Evolutionary conservation across 2,888 invertebrate species (phyloP), one percentile per base, ranked within the genome.

Genomic region (Micoletzkya japonica): DNA sequence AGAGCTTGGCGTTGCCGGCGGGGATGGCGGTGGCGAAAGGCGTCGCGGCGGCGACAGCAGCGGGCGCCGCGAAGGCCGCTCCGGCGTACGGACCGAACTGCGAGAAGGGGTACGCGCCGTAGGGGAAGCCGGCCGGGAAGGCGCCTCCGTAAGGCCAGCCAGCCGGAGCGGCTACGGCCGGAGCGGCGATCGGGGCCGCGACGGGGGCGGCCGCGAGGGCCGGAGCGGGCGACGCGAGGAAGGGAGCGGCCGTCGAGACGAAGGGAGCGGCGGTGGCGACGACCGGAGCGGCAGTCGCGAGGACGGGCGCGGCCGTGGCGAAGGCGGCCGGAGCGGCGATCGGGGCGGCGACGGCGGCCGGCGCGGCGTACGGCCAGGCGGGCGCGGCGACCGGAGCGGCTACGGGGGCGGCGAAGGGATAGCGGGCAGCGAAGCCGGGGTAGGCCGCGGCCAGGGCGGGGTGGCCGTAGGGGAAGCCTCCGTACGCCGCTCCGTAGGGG

Each of bases 81-180:
- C n/a, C n/a, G n/a, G n/a, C n/a, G n/a, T n/a, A n/a, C n/a, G n/a
- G n/a, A n/a, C n/a, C n/a, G n/a, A n/a, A n/a, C n/a, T n/a, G n/a
- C n/a, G n/a, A n/a, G n/a, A n/a, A n/a, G n/a, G n/a, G n/a, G 61
- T 30, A 61, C 1, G 59, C n/a, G 6, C 36, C 34, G 44, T 28
- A 61, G 30, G 61, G 61, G n/a, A 49, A 49, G 61, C 61, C 61
- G 61, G 37, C 61, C 2, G 61, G 61, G 61, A 61, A 61, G 30
- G 44, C 30, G 28, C 32, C n/a, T n/a, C n/a, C n/a, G n/a, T n/a
- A n/a, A n/a, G n/a, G n/a, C n/a, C n/a, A n/a, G n/a, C n/a, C n/a
- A n/a, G n/a, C n/a, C n/a, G n/a, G n/a, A n/a, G n/a, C n/a, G n/a
- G n/a, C n/a, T n/a, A n/a, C n/a, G n/a, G n/a, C n/a, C n/a, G n/a